A percentile compares a stretch with the other conserved stretches of the same genome.
phyloP scores from a whole-genome alignment of 1,140 invertebrate genomes.

The Dufourea novaeangliae region DNA sequence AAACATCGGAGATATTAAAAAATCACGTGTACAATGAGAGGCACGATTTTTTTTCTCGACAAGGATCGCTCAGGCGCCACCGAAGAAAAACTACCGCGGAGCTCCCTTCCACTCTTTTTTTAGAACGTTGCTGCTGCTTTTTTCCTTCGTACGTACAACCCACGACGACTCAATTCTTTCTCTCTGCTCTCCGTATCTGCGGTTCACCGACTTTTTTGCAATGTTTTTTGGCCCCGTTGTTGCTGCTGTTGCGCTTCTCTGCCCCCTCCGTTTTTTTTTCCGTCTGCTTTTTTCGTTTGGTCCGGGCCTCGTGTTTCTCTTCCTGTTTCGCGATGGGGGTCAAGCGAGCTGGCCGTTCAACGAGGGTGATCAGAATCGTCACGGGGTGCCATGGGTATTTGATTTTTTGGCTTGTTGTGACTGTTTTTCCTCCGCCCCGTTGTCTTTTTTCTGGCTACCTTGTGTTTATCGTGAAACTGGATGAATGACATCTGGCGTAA shows the following conservation, averaged over 20 bases:
- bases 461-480: background rate
- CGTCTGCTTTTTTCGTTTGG: background rate
- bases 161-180: slow-evolving; percentile 57
- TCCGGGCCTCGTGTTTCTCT: background rate
- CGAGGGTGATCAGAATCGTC: slow-evolving; percentile 27
- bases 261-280: slow-evolving; percentile 25
- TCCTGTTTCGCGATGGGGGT: slow-evolving; percentile 12
- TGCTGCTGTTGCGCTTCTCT: slow-evolving; percentile 46
- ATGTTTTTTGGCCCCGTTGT: slow-evolving; percentile 28
- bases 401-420: slow-evolving; percentile 29
- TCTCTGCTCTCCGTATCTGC: slow-evolving; percentile 47
- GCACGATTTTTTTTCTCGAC: background rate
- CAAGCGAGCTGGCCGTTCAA: slow-evolving; percentile 11
- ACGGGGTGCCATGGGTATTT: slow-evolving; percentile 26
- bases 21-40: background rate
- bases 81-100: slow-evolving; percentile 57
- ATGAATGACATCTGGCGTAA: slow-evolving; percentile 38
- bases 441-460: background rate
- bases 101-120: slow-evolving; percentile 47
- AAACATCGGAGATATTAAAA: background rate
- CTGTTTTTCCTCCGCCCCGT: background rate
- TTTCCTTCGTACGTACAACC: slow-evolving; percentile 27
- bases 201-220: slow-evolving; percentile 66
- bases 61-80: slow-evolving; percentile 26
- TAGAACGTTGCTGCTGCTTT: slow-evolving; percentile 36